These are phyloP conservation scores for Tiliacea aurago DNA, from an alignment of 2,888 invertebrate species.

Conservation along the genomic window DNA sequence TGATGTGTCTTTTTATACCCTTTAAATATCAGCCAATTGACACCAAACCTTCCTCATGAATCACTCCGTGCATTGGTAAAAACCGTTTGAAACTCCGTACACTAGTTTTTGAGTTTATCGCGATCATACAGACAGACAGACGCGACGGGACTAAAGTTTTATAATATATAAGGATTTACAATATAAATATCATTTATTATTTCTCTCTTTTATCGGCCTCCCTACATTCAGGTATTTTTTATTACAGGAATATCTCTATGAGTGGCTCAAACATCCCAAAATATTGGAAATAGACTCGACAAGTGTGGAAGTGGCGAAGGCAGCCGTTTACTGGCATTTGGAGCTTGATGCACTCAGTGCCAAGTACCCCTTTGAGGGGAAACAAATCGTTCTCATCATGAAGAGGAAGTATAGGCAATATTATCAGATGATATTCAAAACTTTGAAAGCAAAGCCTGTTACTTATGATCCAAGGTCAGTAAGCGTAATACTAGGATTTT, in stretches of 20 bases:
- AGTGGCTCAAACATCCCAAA: constrained; percentile 88
- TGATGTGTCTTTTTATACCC: too few relatives aligned
- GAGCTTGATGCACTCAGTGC: constrained; percentile 79
- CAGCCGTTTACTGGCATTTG: constrained; percentile 86
- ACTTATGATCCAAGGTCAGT: constrained; percentile 86
- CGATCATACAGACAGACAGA: too few relatives aligned
- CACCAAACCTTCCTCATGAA: too few relatives aligned
- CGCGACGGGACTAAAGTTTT: too few relatives aligned
- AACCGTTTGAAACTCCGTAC: too few relatives aligned
- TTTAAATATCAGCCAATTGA: too few relatives aligned
- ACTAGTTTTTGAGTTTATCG: too few relatives aligned
- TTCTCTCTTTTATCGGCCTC: not conserved
- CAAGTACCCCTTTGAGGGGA: constrained; percentile 86
- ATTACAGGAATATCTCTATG: constrained; percentile 84
- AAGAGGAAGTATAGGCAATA: constrained; percentile 88
- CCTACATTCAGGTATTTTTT: not conserved
- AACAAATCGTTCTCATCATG: constrained; percentile 87
- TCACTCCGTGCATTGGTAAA: too few relatives aligned
- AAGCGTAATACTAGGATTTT: not conserved
- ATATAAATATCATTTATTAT: not conserved
- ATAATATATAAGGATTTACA: too few relatives aligned
- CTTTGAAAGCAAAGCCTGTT: constrained; percentile 85
- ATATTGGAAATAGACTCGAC: constrained; percentile 86
- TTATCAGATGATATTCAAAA: constrained; percentile 88
- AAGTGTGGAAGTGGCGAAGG: constrained; percentile 85